These are phyloP conservation scores for Nemapogon koenigi DNA, from an alignment of 2,888 invertebrate species.

Conservation along the genomic window DNA sequence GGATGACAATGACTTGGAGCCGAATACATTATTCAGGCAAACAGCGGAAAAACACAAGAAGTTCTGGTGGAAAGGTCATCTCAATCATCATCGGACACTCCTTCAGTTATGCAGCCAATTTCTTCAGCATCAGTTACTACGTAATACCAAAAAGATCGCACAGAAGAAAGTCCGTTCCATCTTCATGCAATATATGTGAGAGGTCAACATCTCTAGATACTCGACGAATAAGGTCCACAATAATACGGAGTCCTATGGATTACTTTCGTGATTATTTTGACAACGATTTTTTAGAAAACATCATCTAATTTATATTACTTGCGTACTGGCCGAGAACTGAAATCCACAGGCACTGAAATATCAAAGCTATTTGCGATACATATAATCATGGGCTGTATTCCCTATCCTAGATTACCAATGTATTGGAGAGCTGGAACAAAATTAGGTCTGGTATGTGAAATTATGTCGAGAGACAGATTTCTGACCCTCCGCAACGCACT, in stretches of 20 bases:
- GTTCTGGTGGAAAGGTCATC: no score
- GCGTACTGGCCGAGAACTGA: background rate
- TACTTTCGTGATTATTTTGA: slow-evolving; percentile 4
- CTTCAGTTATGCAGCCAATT: background rate
- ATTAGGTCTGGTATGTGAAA: slow-evolving; percentile 1
- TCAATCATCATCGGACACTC: background rate
- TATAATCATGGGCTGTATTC: slow-evolving; percentile 8
- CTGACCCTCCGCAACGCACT: slow-evolving; percentile 1
- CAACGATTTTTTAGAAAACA: background rate
- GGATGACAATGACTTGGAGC: background rate
- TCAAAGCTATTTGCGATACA: background rate
- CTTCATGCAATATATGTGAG: background rate
- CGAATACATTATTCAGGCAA: background rate
- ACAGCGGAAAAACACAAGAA: background rate
- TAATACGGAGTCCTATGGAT: background rate
- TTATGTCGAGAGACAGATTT: slow-evolving; percentile 6
- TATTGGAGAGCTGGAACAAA: slow-evolving; percentile 7
- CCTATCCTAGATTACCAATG: slow-evolving; percentile 6
- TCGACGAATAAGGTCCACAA: background rate
- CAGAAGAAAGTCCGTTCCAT: background rate
- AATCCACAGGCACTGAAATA: slow-evolving; percentile 6
- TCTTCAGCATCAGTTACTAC: background rate
- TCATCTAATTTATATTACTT: background rate
- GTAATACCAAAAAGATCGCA: background rate
- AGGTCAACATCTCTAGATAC: background rate